Evolutionary conservation across 1,140 invertebrate genomes (phyloP), one percentile per base, ranked within the genome.

Genomic region (Galleria mellonella): DNA sequence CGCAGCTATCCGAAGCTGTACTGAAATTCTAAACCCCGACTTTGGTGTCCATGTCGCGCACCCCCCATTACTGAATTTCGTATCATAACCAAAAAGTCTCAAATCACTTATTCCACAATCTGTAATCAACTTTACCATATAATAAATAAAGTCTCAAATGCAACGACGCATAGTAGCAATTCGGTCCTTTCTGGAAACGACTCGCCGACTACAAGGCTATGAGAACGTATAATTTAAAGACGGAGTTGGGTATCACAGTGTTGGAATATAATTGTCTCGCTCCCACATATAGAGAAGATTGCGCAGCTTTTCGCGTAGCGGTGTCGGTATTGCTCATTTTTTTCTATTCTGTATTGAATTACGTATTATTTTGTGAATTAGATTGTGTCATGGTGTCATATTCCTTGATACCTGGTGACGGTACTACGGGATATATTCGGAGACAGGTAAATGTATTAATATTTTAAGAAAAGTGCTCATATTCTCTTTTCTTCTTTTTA

Each of bases 221-320:
- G 82, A 85, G 82, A 85, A 85, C 82, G 75, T 85, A 72, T 85
- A 85, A 85, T 85, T 85, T 85, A 82, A 83, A 82, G 78, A 81
- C 81, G 81, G 66, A 77, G 73, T 56, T 68, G 53, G 10, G 59
- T 38, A 30, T 48, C 49, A 40, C 29, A 38, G 51, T 39, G 49
- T 33, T 23, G 23, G 8, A 15, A 14, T 79, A 64, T 58, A 53
- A 10, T 47, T 37, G 55, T 83, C 81, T 67, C 74, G 40, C 15
- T 85, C 57, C 1, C 55, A 39, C 74, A 1, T 42, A 47, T 42
- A 14, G 37, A 27, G 58, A 38, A 67, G 53, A 58, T 46, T 58
- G 49, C 27, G 51, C 60, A 65, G 65, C 57, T 69, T 73, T 72
- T 66, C 63, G 59, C 65, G 47, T 64, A 55, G 17, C 41, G 51